Percentiles rank a stretch among this genome's conserved stretches.
phyloP scores from a whole-genome alignment of 1,140 invertebrate species.

The Manduca sexta region DNA sequence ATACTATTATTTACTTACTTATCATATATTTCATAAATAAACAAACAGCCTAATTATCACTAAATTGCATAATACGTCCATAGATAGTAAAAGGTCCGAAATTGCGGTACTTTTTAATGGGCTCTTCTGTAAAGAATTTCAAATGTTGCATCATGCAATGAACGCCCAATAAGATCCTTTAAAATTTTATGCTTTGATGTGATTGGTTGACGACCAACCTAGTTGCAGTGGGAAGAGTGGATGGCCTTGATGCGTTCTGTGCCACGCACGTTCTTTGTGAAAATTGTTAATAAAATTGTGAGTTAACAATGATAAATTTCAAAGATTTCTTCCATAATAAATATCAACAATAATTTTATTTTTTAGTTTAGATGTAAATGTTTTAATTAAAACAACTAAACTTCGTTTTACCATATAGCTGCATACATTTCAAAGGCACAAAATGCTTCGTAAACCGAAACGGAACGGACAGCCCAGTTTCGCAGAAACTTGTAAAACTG shows the following conservation, averaged over 20 bases:
- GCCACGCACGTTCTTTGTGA: neutral
- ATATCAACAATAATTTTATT: neutral
- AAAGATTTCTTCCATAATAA: no score
- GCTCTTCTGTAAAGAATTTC: conserved; percentile 12
- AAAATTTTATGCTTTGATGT: neutral
- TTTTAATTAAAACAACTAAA: no score
- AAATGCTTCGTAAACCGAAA: conserved; percentile 5
- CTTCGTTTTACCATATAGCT: no score
- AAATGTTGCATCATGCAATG: conserved; percentile 18
- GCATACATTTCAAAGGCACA: neutral
- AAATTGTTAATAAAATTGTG: no score
- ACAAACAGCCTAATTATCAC: no score
- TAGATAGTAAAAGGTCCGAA: neutral
- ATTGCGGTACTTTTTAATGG: conserved; percentile 4
- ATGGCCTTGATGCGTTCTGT: neutral
- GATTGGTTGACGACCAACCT: conserved; percentile 2
- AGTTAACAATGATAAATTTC: no score
- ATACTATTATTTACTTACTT: no score
- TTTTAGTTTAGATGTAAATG: no score
- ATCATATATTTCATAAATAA: no score
- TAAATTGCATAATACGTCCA: no score
- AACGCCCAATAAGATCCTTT: conserved; percentile 3
- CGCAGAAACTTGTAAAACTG: conserved; percentile 7
- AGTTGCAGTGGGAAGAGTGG: neutral
- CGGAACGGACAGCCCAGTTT: conserved; percentile 4